phyloP scores from a whole-genome alignment of 2,888 invertebrate species.

The Pseudanteris insignis region DNA sequence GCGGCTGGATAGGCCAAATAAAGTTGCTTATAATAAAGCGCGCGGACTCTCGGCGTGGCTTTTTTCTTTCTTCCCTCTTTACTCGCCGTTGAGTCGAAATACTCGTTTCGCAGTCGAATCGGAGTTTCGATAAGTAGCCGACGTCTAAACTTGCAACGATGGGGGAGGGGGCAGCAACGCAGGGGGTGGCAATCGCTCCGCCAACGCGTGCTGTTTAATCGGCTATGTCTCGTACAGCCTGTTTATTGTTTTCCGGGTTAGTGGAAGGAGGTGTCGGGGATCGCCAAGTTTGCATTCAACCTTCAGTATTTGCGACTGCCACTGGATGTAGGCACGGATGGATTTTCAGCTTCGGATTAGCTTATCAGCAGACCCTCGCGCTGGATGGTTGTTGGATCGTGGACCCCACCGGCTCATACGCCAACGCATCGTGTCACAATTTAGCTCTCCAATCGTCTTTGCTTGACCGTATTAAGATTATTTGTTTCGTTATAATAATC shows the following conservation, averaged over 20 bases:
- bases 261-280: conserved; percentile 41
- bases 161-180: conserved; percentile 26
- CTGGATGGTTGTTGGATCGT: conserved; percentile 49
- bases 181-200: neutral
- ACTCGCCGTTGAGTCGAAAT: conserved; percentile 30
- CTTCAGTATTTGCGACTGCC: conserved; percentile 36
- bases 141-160: conserved; percentile 3
- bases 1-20: conserved; percentile 34
- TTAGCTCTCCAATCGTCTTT: conserved; percentile 45
- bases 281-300: conserved; percentile 49
- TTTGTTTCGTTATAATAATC: conserved; percentile 14
- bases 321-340: conserved; percentile 26
- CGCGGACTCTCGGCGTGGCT: conserved; percentile 5
- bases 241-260: conserved; percentile 55
- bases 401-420: conserved; percentile 53
- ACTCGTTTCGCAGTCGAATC: conserved; percentile 40
- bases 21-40: conserved; percentile 53
- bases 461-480: conserved; percentile 18
- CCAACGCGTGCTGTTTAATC: conserved; percentile 46
- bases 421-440: conserved; percentile 54
- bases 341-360: conserved; percentile 58
- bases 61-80: conserved; percentile 26
- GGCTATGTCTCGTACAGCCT: conserved; percentile 48
- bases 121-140: conserved; percentile 45
- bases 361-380: conserved; percentile 63